These are phyloP conservation scores for Trichacis sp. DNA, from an alignment of 2,888 invertebrate genomes.

Conservation along the genomic window DNA sequence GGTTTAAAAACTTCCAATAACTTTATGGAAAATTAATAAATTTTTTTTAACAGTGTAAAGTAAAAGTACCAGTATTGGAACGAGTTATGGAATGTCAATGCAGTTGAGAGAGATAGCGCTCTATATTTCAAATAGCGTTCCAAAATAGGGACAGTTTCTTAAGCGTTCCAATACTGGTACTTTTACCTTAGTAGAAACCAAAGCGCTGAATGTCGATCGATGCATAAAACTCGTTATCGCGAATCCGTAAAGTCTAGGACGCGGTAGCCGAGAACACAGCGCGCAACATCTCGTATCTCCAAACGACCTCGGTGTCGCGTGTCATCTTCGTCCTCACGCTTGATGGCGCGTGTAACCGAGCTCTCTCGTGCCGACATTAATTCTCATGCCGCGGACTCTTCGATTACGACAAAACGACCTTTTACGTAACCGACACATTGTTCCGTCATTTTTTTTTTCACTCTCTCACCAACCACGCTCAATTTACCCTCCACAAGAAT, in stretches of 20 bases:
- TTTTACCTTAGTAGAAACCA: too few relatives aligned
- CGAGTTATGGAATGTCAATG: too few relatives aligned
- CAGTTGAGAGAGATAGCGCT: too few relatives aligned
- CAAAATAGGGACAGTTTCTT: too few relatives aligned
- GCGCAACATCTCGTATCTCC: conserved; percentile 41
- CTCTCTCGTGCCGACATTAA: conserved; percentile 13
- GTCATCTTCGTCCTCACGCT: conserved; percentile 37
- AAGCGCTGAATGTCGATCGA: too few relatives aligned
- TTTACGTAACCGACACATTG: conserved; percentile 3
- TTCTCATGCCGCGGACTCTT: conserved; percentile 7
- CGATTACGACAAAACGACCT: conserved; percentile 11
- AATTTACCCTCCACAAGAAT: background rate
- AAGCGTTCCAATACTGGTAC: too few relatives aligned
- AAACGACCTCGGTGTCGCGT: conserved; percentile 46
- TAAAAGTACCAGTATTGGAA: too few relatives aligned
- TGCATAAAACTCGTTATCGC: background rate
- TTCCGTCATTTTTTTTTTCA: conserved; percentile 6
- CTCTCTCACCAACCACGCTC: conserved; percentile 1
- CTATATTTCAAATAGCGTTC: too few relatives aligned
- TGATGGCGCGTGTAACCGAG: conserved; percentile 15
- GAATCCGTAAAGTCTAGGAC: conserved; percentile 37
- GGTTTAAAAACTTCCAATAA: too few relatives aligned
- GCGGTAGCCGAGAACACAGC: conserved; percentile 44
- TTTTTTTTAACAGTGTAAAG: too few relatives aligned
- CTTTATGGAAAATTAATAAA: too few relatives aligned